Percentiles rank a stretch among this genome's conserved stretches.
phyloP scores from a whole-genome alignment of 2,888 invertebrate genomes.

The Chironomus tentans region DNA sequence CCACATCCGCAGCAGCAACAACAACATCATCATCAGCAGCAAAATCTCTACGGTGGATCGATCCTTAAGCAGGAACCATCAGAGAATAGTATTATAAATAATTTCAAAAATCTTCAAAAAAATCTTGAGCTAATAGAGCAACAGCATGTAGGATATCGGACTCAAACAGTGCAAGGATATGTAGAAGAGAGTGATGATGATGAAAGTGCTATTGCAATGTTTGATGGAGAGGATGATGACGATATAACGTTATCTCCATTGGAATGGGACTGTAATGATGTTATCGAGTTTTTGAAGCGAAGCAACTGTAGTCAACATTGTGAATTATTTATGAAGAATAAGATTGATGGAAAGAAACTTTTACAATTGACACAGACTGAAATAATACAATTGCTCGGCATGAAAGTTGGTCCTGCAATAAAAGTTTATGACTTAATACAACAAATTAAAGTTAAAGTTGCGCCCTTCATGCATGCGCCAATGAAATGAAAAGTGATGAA shows the following conservation, averaged over 20 bases:
- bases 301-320: constrained; percentile 75
- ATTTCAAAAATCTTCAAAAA: constrained; percentile 18
- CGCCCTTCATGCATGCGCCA: constrained; percentile 42
- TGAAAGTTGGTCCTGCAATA: constrained; percentile 90
- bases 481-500: constrained; percentile 12
- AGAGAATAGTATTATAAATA: constrained; percentile 20
- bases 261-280: constrained; percentile 77
- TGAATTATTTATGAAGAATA: constrained; percentile 56
- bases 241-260: constrained; percentile 43
- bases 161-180: neutral
- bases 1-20: neutral
- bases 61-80: constrained; percentile 3
- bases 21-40: neutral
- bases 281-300: constrained; percentile 78
- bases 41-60: neutral
- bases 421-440: constrained; percentile 90
- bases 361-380: constrained; percentile 79
- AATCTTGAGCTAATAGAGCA: constrained; percentile 21
- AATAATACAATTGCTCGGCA: constrained; percentile 78
- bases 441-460: constrained; percentile 78
- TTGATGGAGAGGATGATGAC: constrained; percentile 9
- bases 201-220: neutral
- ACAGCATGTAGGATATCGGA: constrained; percentile 8
- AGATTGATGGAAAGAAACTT: constrained; percentile 72
- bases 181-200: constrained; percentile 18